Evolutionary conservation across 2,113 vertebrate genomes (phyloP).

Genomic region (Bucco capensis): DNA sequence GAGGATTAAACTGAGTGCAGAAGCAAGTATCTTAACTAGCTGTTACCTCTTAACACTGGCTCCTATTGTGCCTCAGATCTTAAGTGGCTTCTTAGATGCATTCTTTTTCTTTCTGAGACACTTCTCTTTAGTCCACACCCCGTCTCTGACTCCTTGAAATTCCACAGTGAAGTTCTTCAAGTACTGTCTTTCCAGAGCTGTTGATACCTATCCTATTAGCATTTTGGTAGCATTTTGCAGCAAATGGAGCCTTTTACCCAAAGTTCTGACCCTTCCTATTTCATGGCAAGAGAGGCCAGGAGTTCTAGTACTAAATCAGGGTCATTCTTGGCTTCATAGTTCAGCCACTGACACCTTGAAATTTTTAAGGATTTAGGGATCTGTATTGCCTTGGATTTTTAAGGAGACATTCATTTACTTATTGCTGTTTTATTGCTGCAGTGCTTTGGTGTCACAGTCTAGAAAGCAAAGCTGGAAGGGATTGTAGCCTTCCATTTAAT

Average conservation of each 20-base stretch:
- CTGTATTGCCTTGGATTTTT: no score
- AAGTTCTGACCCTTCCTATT: neutral
- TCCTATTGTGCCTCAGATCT: neutral
- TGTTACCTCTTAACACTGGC: neutral
- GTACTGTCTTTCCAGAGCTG: neutral
- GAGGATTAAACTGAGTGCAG: neutral
- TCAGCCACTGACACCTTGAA: neutral
- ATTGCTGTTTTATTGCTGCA: neutral
- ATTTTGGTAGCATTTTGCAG: neutral
- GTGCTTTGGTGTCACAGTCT: neutral
- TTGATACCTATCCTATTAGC: neutral
- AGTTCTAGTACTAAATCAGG: neutral
- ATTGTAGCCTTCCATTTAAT: neutral
- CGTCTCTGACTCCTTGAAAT: neutral
- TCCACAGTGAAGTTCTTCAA: neutral
- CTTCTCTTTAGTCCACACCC: neutral
- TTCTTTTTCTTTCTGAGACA: neutral
- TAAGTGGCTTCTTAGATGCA: neutral
- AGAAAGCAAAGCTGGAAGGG: neutral
- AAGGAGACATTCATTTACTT: neutral
- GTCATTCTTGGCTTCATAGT: neutral
- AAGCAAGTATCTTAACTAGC: neutral
- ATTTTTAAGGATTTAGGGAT: no score
- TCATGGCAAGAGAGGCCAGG: neutral
- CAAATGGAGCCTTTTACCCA: neutral